phyloP scores from a whole-genome alignment of 2,113 vertebrate genomes.

The Conger conger region DNA sequence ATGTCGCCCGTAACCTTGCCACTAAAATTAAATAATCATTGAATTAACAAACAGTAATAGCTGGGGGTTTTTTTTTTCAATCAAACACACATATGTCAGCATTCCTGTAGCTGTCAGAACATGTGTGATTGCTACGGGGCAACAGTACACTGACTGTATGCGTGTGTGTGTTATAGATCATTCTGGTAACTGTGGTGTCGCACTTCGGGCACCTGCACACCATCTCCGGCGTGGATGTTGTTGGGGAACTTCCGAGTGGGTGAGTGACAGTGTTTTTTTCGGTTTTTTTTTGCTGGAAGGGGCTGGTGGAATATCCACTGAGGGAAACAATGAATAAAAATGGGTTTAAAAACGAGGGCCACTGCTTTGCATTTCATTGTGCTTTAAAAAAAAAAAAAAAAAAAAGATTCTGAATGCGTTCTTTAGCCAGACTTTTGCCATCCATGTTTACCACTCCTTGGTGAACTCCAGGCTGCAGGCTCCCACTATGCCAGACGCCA shows the following conservation, averaged over 20 bases:
- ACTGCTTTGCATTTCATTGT: too few species aligned
- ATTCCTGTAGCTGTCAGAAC: neutral
- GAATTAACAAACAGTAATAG: too few species aligned
- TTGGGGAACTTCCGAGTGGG: slow-evolving; percentile 85
- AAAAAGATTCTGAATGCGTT: neutral
- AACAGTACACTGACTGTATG: neutral
- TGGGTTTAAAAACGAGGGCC: too few species aligned
- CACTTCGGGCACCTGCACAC: slow-evolving; percentile 61
- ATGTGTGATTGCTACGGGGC: neutral
- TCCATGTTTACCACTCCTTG: neutral
- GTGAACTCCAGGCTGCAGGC: slow-evolving; percentile 71
- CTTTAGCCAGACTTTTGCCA: neutral
- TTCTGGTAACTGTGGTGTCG: slow-evolving; percentile 79
- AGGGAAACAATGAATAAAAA: too few species aligned
- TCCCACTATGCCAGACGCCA: slow-evolving; percentile 67
- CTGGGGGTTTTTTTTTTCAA: neutral
- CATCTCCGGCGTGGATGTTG: slow-evolving; percentile 72
- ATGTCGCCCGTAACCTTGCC: too few species aligned
- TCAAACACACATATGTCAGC: neutral
- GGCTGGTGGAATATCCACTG: too few species aligned
- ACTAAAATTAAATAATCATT: too few species aligned
- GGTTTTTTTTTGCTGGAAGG: too few species aligned
- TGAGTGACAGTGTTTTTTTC: slow-evolving; percentile 61
- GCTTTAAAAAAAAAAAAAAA: too few species aligned
- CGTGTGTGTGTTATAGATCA: slow-evolving; percentile 52